A percentile compares a stretch with the other conserved stretches of the same genome.
phyloP scores from a whole-genome alignment of 2,888 invertebrate genomes.

The Mythimna ferrago region DNA sequence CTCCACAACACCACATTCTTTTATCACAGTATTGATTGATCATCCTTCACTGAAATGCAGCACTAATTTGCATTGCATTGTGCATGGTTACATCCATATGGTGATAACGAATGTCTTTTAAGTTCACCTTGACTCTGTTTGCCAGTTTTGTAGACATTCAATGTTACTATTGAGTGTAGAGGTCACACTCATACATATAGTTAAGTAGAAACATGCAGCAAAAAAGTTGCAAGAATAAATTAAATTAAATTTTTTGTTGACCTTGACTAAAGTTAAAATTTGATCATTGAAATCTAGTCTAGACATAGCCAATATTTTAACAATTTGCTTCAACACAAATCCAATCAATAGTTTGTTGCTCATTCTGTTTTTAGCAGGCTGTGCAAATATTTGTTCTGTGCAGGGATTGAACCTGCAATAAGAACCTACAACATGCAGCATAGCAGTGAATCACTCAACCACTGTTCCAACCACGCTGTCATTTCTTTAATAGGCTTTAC shows the following conservation, averaged over 20 bases:
- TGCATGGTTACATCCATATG: slow-evolving; percentile 36
- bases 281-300: slow-evolving; percentile 9
- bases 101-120: slow-evolving; percentile 46
- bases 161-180: slow-evolving; percentile 59
- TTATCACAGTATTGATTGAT: slow-evolving; percentile 12
- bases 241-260: slow-evolving; percentile 9
- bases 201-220: slow-evolving; percentile 11
- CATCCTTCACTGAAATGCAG: slow-evolving; percentile 36
- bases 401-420: no score
- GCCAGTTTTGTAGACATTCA: slow-evolving; percentile 67
- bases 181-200: slow-evolving; percentile 54
- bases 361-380: no score
- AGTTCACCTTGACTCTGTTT: slow-evolving; percentile 73
- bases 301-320: background rate
- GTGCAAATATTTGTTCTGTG: no score
- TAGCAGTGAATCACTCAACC: no score
- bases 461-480: no score
- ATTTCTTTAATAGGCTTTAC: background rate
- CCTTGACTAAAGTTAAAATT: slow-evolving; percentile 18
- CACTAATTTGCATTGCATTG: slow-evolving; percentile 40
- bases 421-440: no score
- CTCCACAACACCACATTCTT: background rate
- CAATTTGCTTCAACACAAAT: background rate
- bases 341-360: no score
- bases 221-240: slow-evolving; percentile 12